phyloP scores from a whole-genome alignment of 2,888 invertebrate species.

The Rapana venosa region DNA sequence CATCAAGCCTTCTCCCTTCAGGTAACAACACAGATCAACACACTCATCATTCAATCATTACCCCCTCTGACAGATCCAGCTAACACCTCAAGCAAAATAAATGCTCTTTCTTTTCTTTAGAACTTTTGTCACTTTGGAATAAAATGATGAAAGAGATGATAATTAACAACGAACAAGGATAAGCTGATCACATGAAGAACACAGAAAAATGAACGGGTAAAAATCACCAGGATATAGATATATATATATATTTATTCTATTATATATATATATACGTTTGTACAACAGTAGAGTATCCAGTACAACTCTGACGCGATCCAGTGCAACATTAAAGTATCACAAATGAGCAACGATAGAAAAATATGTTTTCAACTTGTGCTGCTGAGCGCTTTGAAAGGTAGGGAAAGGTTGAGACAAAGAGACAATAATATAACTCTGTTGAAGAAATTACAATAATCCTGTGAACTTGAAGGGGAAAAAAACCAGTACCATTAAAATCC shows the following conservation, averaged over 20 bases:
- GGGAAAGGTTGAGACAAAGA: not conserved
- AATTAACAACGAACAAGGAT: not conserved
- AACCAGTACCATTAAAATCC: no score
- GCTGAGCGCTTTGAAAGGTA: not conserved
- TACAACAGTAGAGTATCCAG: not conserved
- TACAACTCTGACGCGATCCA: no score
- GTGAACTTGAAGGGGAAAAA: no score
- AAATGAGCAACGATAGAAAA: conserved; percentile 26
- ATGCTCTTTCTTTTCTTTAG: not conserved
- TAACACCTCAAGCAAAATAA: no score
- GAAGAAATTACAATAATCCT: no score
- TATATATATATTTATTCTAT: not conserved
- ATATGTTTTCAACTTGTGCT: conserved; percentile 11
- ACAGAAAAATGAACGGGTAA: not conserved
- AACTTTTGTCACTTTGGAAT: not conserved
- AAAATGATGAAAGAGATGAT: not conserved
- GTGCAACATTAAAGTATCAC: conserved; percentile 12
- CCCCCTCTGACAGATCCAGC: no score
- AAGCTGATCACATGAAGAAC: not conserved
- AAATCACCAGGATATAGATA: conserved; percentile 21
- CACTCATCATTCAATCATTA: no score
- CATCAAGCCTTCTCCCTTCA: no score
- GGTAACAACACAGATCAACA: no score
- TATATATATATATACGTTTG: not conserved
- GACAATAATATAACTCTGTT: no score